Evolutionary conservation across 2,113 vertebrate genomes (phyloP), one percentile per base, ranked within the genome.

Genomic region (Zosterops japonicus): DNA sequence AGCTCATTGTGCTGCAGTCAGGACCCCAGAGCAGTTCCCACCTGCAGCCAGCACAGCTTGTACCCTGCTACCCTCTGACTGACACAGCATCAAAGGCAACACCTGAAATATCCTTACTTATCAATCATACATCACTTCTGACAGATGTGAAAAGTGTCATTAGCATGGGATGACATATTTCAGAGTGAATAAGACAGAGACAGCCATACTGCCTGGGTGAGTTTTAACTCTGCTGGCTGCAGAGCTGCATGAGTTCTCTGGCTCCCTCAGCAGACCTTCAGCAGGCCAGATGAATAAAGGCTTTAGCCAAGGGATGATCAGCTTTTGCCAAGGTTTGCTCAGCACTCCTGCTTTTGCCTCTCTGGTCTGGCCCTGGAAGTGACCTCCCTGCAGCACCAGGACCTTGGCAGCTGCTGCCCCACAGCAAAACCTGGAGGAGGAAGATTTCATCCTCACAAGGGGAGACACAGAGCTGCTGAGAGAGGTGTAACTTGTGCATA

Each of bases 371-470:
- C 36, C 47, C 2, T 3, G 68, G 36, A 46, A 25, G 23, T 2
- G 1, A 67, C 22, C 9, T 59, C 44, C 35, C 41, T 35, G 27
- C 7, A 5, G 33, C 68, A 39, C 67, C 0, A 0, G 39, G 25
- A 46, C 22, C 44, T 65, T 3, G 9, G 72, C 59, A 74, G 63
- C 46, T 8, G 4, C 49, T 44, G 74, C 21, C 61, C 46, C 1
- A 0, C 27, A 25, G 57, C 5, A 2, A 41, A 70, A 80, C 36
- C 33, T 35, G 44, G 25, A 65, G 69, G 55, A n/a, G 22, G 35
- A 63, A 23, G 21, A 33, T 71, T 75, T 22, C 44, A 35, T 33
- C 39, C 56, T 44, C 23, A 14, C 1, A 2, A 67, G 5, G 19
- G 13, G 17, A 63, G 19, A 36, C 0, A 3, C 55, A 27, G 67